A percentile compares a stretch with the other conserved stretches of the same genome.
Evolutionary conservation across 1,140 invertebrate species (phyloP).

Genomic region (Holcopasites calliopsidis): DNA sequence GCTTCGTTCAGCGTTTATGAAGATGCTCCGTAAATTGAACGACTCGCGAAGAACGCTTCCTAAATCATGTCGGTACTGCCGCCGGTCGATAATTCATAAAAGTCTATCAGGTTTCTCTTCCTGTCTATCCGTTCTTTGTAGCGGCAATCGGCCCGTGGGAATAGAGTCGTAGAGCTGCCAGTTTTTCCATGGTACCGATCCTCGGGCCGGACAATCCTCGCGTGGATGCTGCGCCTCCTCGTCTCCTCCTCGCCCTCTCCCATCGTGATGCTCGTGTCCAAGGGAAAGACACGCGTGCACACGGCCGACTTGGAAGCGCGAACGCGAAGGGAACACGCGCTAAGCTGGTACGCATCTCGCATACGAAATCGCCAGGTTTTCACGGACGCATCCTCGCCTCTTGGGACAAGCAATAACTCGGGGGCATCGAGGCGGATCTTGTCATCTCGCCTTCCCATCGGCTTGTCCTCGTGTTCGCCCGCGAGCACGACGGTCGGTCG

Average conservation of each 20-base stretch:
- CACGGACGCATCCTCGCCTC: conserved; percentile 41
- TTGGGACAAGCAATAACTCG: conserved; percentile 15
- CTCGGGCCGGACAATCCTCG: background rate
- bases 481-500: background rate
- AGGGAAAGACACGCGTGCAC: conserved; percentile 25
- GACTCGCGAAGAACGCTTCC: too few species aligned
- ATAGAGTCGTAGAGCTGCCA: conserved; percentile 51
- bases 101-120: conserved; percentile 21
- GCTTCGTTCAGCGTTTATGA: too few species aligned
- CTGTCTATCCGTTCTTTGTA: background rate
- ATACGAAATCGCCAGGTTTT: conserved; percentile 69
- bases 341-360: conserved; percentile 71
- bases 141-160: conserved; percentile 23
- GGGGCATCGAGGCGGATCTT: background rate
- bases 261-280: background rate
- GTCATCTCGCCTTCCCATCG: background rate
- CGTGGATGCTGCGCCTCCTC: background rate
- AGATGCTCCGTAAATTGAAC: too few species aligned
- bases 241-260: background rate
- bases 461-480: background rate
- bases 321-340: conserved; percentile 70
- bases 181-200: conserved; percentile 30
- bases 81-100: conserved; percentile 20
- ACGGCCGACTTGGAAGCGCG: conserved; percentile 43
- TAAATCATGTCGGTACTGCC: too few species aligned